Base-by-base conservation (phyloP, 2,888 invertebrate genomes). In the Choreutis nemorana region DNA sequence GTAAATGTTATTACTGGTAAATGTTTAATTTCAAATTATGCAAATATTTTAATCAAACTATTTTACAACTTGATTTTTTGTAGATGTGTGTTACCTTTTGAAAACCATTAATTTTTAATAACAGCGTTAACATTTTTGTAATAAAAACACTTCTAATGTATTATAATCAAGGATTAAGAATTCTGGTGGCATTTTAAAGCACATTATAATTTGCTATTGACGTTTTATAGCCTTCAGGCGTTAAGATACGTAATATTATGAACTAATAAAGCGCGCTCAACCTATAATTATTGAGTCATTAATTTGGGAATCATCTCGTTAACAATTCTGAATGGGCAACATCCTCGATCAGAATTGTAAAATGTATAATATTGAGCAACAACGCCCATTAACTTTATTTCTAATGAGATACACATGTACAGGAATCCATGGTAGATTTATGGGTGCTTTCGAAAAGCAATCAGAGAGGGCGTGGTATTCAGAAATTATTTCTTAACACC, bases 401-500 rank as follows among this genome's bases (percentile, higher is more conserved):
- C 49, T 56, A 71, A 63, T 62, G 50, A 57, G 52, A 57, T 60
- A 61, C 57, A 58, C 47, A 55, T 55, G 56, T 57, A 44, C 10
- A 9, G 9, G 51, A 55, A 58, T 60, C 57, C 44, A 59, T n/a
- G 56, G 39, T 48, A 59, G 57, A 77, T 73, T 77, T 77, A 77
- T 55, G 61, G 50, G 40, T 45, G 41, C 50, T 72, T 71, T 64
- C 71, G 58, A 71, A 77, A 77, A 68, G 56, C 75, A 77, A 78
- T 77, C 75, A 68, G 55, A 45, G 44, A 50, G 55, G 77, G 77
- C 72, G 77, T 64, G 59, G 57, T 66, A 48, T 33, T 49, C 43
- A 42, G 63, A 77, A 71, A 78, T 78, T 73, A 78, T 75, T 78
- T 75, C 71, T 65, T 77, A 72, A 72, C 72, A 66, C 68, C 65